Percentiles rank a stretch among this genome's conserved stretches.
Evolutionary conservation across 2,113 vertebrate species (phyloP).

Genomic region (Capricornis sumatraensis): DNA sequence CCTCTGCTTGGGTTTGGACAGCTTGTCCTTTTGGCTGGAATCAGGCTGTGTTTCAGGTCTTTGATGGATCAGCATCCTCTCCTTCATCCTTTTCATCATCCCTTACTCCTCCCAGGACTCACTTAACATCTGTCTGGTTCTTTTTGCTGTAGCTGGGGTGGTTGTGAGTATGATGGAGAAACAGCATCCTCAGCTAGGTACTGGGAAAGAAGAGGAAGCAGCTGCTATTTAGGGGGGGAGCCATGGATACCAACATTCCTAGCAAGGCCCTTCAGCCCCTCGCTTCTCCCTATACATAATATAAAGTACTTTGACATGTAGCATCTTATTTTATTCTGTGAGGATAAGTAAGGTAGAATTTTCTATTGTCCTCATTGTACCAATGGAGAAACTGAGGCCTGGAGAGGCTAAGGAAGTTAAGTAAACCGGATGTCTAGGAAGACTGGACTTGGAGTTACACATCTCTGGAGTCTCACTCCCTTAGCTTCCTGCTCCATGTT

Average conservation of each 20-base stretch:
- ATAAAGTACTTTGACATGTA: background rate
- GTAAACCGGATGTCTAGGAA: background rate
- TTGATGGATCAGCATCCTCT: background rate
- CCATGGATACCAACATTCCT: fast-evolving
- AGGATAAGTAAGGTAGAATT: no score
- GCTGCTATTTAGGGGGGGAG: no score
- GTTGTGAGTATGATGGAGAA: background rate
- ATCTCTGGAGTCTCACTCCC: no score
- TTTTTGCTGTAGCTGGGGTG: fast-evolving
- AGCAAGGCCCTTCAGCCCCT: background rate
- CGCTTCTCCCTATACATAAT: background rate
- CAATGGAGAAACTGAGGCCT: background rate
- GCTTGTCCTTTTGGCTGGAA: background rate
- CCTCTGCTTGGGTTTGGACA: background rate
- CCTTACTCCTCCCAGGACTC: background rate
- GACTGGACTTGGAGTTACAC: fast-evolving
- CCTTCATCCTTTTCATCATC: background rate
- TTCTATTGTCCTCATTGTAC: background rate
- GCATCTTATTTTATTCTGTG: background rate
- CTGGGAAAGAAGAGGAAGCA: background rate
- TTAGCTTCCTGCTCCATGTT: no score
- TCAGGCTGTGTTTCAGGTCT: background rate
- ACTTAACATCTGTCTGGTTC: background rate
- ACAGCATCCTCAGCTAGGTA: background rate
- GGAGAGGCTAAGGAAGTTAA: background rate